phyloP scores from a whole-genome alignment of 2,113 vertebrate genomes.

The Agelaius phoeniceus region DNA sequence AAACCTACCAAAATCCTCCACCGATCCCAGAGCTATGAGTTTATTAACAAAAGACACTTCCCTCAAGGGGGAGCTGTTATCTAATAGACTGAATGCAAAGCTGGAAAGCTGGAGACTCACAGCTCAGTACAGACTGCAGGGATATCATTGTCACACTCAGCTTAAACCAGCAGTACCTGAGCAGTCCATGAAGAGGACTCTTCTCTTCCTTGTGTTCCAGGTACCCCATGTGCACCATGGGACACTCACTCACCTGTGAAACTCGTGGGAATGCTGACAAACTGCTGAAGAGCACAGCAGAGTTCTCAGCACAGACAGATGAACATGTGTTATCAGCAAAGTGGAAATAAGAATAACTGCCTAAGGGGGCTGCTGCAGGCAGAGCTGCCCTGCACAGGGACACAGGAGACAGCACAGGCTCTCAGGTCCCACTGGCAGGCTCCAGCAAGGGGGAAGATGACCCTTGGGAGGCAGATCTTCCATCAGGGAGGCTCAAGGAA shows the following conservation, averaged over 20 bases:
- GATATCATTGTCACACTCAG: rapidly evolving
- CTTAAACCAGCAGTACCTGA: not conserved
- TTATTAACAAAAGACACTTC: not conserved
- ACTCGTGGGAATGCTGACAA: not conserved
- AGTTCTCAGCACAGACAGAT: not conserved
- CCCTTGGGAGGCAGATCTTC: not conserved
- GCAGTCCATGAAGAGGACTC: not conserved
- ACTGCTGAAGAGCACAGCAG: not conserved
- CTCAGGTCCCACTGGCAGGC: not conserved
- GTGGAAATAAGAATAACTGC: not conserved
- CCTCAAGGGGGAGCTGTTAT: slow-evolving; percentile 64
- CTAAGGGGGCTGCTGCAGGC: not conserved
- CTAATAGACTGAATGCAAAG: not conserved
- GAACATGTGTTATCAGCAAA: rapidly evolving
- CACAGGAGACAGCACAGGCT: not conserved
- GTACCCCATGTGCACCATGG: not conserved
- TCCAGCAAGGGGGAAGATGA: not conserved
- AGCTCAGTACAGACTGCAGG: not conserved
- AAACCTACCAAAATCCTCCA: not conserved
- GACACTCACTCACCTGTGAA: not conserved
- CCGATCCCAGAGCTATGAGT: rapidly evolving
- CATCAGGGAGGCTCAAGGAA: not conserved
- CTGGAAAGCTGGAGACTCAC: not conserved
- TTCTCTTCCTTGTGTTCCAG: not conserved
- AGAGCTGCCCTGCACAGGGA: not conserved